Evolutionary conservation across 2,888 invertebrate species (phyloP).

Genomic region (Carpatolechia fugitivella): DNA sequence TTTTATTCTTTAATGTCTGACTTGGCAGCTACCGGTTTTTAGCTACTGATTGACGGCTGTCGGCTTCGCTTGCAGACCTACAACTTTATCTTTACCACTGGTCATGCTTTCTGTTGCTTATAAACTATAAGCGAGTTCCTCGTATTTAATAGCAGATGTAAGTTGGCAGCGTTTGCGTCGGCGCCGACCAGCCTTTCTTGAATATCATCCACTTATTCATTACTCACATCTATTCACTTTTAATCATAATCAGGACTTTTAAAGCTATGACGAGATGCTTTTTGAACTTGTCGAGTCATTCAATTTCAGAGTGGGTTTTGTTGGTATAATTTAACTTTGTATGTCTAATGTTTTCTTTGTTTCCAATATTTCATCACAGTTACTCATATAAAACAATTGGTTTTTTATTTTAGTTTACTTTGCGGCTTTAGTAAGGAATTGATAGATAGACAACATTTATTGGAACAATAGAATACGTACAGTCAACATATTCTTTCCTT

Average conservation of each 20-base stretch:
- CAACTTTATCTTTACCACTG: slow-evolving; percentile 37
- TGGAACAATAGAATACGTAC: no score
- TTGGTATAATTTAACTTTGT: not conserved
- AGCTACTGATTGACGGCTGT: slow-evolving; percentile 78
- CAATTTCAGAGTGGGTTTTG: slow-evolving; percentile 6
- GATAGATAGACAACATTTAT: no score
- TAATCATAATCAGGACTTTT: slow-evolving; percentile 48
- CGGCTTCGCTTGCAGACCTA: slow-evolving; percentile 65
- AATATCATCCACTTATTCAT: slow-evolving; percentile 78
- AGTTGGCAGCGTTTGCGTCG: slow-evolving; percentile 57
- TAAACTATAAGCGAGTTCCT: slow-evolving; percentile 7
- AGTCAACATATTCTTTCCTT: no score
- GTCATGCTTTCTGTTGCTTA: not conserved
- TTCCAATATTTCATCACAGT: no score
- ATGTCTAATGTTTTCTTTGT: not conserved
- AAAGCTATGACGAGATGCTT: slow-evolving; percentile 11
- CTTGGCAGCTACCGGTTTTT: slow-evolving; percentile 76
- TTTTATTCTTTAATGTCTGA: slow-evolving; percentile 70
- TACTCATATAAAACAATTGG: no score
- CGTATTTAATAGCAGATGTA: slow-evolving; percentile 6
- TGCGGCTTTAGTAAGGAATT: no score
- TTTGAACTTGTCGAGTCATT: slow-evolving; percentile 9
- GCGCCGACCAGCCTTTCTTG: slow-evolving; percentile 73
- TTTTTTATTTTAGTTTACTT: no score
- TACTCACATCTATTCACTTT: slow-evolving; percentile 71